These are phyloP conservation scores for Halictus quadricinctus DNA, from an alignment of 2,888 invertebrate genomes.

Conservation along the genomic window DNA sequence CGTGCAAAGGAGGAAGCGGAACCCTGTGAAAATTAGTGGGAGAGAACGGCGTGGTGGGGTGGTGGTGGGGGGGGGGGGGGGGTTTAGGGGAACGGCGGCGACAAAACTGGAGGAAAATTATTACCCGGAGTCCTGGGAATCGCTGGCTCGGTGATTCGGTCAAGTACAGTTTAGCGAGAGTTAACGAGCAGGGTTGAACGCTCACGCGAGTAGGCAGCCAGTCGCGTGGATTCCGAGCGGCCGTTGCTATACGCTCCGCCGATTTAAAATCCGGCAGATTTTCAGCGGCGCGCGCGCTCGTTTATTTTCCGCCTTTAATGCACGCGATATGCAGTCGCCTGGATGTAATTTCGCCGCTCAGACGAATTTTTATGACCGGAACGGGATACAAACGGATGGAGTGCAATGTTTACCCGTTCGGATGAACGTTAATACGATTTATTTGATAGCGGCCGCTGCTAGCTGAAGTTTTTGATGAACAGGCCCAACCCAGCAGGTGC, in stretches of 20 bases:
- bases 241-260: constrained; percentile 20
- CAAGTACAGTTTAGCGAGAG: constrained; percentile 58
- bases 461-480: neutral
- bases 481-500: too few relatives aligned
- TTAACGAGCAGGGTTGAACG: constrained; percentile 56
- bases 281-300: constrained; percentile 18
- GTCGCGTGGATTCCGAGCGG: constrained; percentile 24
- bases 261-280: constrained; percentile 46
- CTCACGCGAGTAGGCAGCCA: constrained; percentile 34
- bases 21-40: constrained; percentile 29
- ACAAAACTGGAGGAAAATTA: constrained; percentile 33
- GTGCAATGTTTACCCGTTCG: constrained; percentile 19
- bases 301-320: constrained; percentile 45
- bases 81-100: neutral
- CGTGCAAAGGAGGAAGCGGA: constrained; percentile 17
- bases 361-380: constrained; percentile 43
- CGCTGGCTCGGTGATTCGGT: constrained; percentile 55
- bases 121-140: constrained; percentile 29
- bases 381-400: constrained; percentile 6
- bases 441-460: neutral
- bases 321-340: constrained; percentile 39
- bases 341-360: constrained; percentile 36
- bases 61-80: neutral
- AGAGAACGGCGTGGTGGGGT: neutral
- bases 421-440: constrained; percentile 18